Evolutionary conservation across 2,888 invertebrate genomes (phyloP), one percentile per base, ranked within the genome.

Genomic region (Trilocha varians): DNA sequence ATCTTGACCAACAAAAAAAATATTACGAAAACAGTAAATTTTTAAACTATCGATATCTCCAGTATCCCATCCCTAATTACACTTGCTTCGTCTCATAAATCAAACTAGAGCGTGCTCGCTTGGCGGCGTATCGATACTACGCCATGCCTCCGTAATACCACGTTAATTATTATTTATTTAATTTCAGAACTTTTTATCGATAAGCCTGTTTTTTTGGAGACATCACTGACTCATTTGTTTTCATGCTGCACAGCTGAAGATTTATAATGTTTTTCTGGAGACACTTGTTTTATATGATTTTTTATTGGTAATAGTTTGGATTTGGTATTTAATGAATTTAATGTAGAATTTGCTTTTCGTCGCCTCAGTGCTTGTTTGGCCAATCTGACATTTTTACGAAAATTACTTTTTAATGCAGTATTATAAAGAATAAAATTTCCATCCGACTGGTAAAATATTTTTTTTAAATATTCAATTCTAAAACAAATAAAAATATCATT

Each of bases 11-110:
- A n/a, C n/a, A n/a, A n/a, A n/a, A n/a, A n/a, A n/a, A n/a, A n/a
- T n/a, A n/a, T n/a, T n/a, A n/a, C n/a, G n/a, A n/a, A n/a, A n/a
- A n/a, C n/a, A n/a, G n/a, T n/a, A n/a, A n/a, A n/a, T n/a, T n/a
- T n/a, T n/a, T n/a, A n/a, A n/a, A n/a, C n/a, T 48, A 53, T 59
- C 62, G 60, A 62, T 53, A 58, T 37, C 41, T 8, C 40, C 11
- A 25, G 2, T 25, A 11, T 25, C 25, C 25, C 64, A 53, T 44
- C 66, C 37, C 68, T 67, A 59, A 25, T 53, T n/a, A 49, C 70
- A 70, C 78, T 80, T 79, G 80, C 56, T 70, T 56, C 62, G 46
- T 51, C 54, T 59, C 66, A 78, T 82, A 77, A 78, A 78, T 79
- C 78, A 82, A 65, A 52, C 61, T 52, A 58, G 65, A 65, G 66